Conservation (phyloP, 2,113 vertebrate species). For the Ploceus nigricollis region DNA sequence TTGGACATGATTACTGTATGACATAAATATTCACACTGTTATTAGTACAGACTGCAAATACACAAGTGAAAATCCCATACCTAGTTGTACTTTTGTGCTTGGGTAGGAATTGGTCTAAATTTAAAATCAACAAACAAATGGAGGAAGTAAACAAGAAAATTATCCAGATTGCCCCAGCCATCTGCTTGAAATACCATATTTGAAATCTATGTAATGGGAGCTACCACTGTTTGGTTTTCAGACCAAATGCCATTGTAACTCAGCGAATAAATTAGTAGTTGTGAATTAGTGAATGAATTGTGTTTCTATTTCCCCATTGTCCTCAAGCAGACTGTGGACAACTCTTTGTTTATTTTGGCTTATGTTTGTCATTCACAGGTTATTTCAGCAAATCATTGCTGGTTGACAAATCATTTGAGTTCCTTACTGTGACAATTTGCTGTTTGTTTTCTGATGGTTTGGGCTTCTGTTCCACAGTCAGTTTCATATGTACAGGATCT, state of each 20-base stretch:
- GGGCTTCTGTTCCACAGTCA: background rate
- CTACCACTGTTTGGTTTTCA: background rate
- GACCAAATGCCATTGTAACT: background rate
- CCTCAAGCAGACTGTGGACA: background rate
- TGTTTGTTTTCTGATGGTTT: background rate
- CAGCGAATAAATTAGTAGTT: background rate
- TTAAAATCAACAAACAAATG: background rate
- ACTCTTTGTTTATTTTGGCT: background rate
- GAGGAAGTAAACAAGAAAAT: background rate
- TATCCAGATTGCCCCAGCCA: background rate
- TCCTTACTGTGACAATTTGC: background rate
- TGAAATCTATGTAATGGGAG: background rate
- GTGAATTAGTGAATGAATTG: background rate
- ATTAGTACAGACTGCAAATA: background rate
- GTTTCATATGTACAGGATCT: background rate
- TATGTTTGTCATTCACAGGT: background rate
- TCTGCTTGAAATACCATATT: background rate
- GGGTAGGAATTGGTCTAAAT: background rate
- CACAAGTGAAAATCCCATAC: background rate
- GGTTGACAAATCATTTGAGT: background rate
- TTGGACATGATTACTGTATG: background rate
- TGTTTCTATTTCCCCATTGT: background rate
- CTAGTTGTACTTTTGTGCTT: background rate
- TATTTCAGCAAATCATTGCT: background rate
- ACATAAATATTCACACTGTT: background rate